A percentile compares a stretch with the other conserved stretches of the same genome.
These are phyloP conservation scores for Rhagoletis zephyria DNA, from an alignment of 1,140 invertebrate genomes.

Conservation along the genomic window DNA sequence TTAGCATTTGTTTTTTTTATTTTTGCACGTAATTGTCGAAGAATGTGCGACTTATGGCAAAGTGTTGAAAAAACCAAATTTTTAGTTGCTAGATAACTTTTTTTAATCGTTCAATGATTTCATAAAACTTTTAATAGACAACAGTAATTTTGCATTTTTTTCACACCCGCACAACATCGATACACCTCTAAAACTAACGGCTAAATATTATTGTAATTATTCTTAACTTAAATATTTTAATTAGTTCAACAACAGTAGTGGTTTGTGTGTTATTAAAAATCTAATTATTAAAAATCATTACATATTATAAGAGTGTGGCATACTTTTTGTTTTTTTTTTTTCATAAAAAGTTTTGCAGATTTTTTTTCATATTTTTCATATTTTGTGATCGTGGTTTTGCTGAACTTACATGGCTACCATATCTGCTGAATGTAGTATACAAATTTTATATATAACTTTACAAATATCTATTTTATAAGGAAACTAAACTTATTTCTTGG, in stretches of 20 bases:
- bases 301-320: slow-evolving; percentile 9
- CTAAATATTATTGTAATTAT: slow-evolving; percentile 40
- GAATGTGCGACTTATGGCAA: background rate
- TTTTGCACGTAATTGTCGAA: too few relatives aligned
- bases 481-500: slow-evolving; percentile 15
- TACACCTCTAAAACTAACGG: background rate
- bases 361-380: slow-evolving; percentile 17
- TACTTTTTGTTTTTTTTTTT: slow-evolving; percentile 31
- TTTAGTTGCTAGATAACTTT: background rate
- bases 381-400: background rate
- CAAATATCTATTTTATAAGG: slow-evolving; percentile 28
- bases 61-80: background rate
- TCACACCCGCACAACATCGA: background rate
- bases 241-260: slow-evolving; percentile 19
- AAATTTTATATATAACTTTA: slow-evolving; percentile 43
- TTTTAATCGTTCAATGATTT: background rate
- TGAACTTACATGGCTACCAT: slow-evolving; percentile 28
- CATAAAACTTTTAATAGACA: background rate
- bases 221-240: slow-evolving; percentile 19
- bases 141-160: slow-evolving; percentile 1
- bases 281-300: slow-evolving; percentile 39
- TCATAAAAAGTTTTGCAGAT: slow-evolving; percentile 40
- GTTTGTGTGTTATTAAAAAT: background rate
- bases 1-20: background rate
- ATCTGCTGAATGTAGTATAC: slow-evolving; percentile 5